Evolutionary conservation across 2,113 vertebrate genomes (phyloP).

Genomic region (Cyphomyrus discorhynchus): DNA sequence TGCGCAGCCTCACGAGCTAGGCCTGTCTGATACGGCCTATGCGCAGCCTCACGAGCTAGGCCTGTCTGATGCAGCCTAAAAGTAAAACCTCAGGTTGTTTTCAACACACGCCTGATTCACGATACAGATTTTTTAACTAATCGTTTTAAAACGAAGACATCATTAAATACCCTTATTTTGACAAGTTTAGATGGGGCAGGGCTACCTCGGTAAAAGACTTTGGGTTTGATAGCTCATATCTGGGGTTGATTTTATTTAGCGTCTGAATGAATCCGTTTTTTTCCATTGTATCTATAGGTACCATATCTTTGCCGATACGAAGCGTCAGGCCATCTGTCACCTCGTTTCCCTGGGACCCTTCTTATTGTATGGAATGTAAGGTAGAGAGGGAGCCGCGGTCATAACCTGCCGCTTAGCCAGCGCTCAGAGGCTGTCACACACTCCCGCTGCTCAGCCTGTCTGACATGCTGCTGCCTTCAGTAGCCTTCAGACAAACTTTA

Average conservation of each 20-base stretch:
- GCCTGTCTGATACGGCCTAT: neutral
- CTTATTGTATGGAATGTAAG: neutral
- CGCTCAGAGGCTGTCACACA: neutral
- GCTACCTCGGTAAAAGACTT: neutral
- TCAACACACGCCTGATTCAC: neutral
- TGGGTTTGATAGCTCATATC: neutral
- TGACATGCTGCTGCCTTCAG: neutral
- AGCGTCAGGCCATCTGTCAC: neutral
- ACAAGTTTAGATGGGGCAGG: neutral
- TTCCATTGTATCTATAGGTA: neutral
- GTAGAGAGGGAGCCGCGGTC: neutral
- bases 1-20: too few relatives aligned
- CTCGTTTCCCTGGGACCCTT: neutral
- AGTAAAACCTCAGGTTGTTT: neutral
- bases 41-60: too few relatives aligned
- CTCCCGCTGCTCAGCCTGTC: neutral
- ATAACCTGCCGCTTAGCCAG: neutral
- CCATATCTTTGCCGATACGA: neutral
- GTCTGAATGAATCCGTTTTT: neutral
- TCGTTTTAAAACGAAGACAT: neutral
- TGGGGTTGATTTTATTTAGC: neutral
- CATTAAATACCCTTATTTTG: neutral
- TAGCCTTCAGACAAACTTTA: neutral
- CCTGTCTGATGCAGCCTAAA: neutral
- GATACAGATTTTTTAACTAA: neutral